Percentiles rank a stretch among this genome's conserved stretches.
Evolutionary conservation across 2,797 vertebrate genomes (phyloP).

Genomic region (Cossypha niveicapilla): DNA sequence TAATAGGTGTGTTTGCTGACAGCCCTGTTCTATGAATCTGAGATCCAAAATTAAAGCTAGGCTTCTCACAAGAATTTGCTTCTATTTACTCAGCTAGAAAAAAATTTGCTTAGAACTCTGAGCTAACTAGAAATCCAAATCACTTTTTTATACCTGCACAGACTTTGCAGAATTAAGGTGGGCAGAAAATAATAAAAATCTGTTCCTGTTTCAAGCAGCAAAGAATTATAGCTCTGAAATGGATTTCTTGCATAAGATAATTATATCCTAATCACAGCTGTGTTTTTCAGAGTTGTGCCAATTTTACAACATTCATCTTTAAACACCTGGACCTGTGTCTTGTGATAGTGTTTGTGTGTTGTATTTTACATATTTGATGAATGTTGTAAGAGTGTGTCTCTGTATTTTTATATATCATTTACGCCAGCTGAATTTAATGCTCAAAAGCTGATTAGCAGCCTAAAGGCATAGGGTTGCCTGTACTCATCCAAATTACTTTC

Average conservation of each 20-base stretch:
- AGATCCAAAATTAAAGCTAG: neutral
- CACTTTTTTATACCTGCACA: neutral
- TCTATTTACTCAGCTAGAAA: neutral
- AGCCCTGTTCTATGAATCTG: neutral
- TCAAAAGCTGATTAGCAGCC: constrained; percentile 8
- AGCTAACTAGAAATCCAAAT: neutral
- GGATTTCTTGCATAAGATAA: constrained; percentile 20
- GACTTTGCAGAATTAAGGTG: neutral
- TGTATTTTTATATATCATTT: neutral
- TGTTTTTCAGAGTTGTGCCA: constrained; percentile 16
- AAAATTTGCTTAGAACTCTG: neutral
- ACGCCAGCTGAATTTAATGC: neutral
- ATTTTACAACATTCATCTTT: neutral
- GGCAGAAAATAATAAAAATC: constrained; percentile 23
- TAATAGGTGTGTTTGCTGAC: neutral
- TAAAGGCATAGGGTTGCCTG: neutral
- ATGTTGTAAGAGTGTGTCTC: neutral
- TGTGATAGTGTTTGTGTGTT: neutral
- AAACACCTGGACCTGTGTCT: neutral
- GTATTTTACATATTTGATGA: constrained; percentile 27
- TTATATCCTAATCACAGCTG: constrained; percentile 14
- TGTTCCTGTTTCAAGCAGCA: neutral
- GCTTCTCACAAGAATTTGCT: neutral
- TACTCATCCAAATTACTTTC: neutral
- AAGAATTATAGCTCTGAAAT: constrained; percentile 21